A percentile compares a stretch with the other conserved stretches of the same genome.
Evolutionary conservation across 1,140 invertebrate species (phyloP).

Genomic region (Venturia canescens): DNA sequence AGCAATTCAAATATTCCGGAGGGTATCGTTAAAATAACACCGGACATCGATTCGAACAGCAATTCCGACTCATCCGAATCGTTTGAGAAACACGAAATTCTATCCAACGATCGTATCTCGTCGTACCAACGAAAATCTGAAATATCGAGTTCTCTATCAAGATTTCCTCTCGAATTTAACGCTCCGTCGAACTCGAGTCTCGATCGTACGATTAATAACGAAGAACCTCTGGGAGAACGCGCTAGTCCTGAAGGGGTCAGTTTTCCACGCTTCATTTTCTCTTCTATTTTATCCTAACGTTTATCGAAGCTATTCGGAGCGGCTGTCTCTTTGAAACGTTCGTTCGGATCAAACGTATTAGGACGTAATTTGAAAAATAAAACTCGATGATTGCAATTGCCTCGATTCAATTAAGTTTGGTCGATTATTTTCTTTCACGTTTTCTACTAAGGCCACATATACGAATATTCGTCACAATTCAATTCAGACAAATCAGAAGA

Average conservation of each 20-base stretch:
- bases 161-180: conserved; percentile 70
- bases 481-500: too few relatives aligned
- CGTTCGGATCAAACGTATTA: too few relatives aligned
- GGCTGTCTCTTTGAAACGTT: too few relatives aligned
- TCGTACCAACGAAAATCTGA: conserved; percentile 9
- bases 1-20: conserved; percentile 76
- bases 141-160: conserved; percentile 51
- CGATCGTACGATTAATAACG: conserved; percentile 79
- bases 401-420: too few relatives aligned
- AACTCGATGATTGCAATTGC: too few relatives aligned
- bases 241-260: conserved; percentile 85
- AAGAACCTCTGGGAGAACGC: conserved; percentile 84
- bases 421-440: too few relatives aligned
- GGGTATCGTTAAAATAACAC: conserved; percentile 66
- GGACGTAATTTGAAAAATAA: too few relatives aligned
- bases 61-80: conserved; percentile 72
- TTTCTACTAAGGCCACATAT: too few relatives aligned
- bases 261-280: conserved; percentile 38
- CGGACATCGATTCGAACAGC: conserved; percentile 66
- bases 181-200: conserved; percentile 79
- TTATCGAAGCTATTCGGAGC: too few relatives aligned
- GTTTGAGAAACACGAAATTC: conserved; percentile 68
- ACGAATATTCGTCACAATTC: too few relatives aligned
- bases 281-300: conserved; percentile 16
- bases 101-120: conserved; percentile 51